These are phyloP conservation scores for Griposia aprilina DNA, from an alignment of 2,888 invertebrate species.

Conservation along the genomic window DNA sequence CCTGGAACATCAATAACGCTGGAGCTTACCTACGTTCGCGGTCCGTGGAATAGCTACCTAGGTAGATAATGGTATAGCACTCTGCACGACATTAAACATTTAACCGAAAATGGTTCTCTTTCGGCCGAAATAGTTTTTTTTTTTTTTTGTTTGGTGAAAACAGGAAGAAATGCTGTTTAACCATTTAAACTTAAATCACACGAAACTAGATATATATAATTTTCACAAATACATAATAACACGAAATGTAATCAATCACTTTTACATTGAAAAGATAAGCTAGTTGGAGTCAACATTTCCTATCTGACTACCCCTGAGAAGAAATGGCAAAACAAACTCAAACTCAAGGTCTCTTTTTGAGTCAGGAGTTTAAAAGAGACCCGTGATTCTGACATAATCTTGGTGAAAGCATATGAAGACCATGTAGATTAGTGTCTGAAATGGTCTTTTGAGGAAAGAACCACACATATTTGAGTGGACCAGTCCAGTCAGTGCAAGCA, in stretches of 20 bases:
- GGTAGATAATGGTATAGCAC: not conserved
- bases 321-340: no score
- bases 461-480: no score
- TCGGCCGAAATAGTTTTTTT: no score
- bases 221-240: not conserved
- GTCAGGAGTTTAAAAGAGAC: no score
- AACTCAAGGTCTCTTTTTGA: no score
- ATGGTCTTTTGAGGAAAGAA: no score
- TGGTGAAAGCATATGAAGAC: no score
- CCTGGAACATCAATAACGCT: not conserved
- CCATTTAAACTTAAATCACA: not conserved
- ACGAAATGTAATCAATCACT: not conserved
- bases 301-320: not conserved
- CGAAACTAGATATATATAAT: not conserved
- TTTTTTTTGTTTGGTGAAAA: no score
- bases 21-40: not conserved
- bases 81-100: not conserved
- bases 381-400: no score
- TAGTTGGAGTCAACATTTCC: not conserved
- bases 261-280: not conserved
- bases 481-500: no score
- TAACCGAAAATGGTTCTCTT: not conserved
- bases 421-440: no score
- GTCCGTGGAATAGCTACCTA: not conserved
- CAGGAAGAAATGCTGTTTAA: no score